Evolutionary conservation across 2,113 vertebrate species (phyloP), one percentile per base, ranked within the genome.

Genomic region (Pan paniscus): DNA sequence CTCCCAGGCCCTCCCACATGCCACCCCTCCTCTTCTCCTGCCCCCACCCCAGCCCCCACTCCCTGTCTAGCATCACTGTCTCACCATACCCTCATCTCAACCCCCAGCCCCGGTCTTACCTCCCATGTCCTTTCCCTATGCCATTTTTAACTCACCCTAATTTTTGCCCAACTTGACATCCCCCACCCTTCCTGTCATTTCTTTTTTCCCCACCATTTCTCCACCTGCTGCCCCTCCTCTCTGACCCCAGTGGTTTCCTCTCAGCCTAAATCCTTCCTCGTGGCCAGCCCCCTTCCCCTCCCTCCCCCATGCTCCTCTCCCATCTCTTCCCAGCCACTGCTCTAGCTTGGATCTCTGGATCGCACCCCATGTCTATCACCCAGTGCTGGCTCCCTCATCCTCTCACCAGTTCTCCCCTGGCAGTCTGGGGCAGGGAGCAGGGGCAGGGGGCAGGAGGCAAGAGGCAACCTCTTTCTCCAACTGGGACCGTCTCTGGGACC

Each of bases 1-100:
- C 48, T 64, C 83, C 73, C 78, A 40, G 86, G 43, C 90, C 93
- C 92, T 97, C 97, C 96, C 72, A 70, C 57, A 20, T 13, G 79
- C 83, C 87, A 57, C 95, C 95, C 88, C 82, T 48, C 90, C 81
- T 73, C 73, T n/a, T 86, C 75, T 40, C 92, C 88, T 2, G 6
- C 38, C 61, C 0, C 23, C 73, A 30, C 48, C 8, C 30, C 30
- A 7, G 3, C 11, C 78, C 83, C 43, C 27, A 27, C 30, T 89
- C 68, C 78, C 80, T 12, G 70, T 64, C 82, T 75, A 85, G 89
- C 67, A 43, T 46, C 46, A 22, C n/a, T 2, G 50, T 43, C 83
- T 92, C 64, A 67, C 57, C 38, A 13, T 20, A 76, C 46, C 70
- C 35, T 84, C 59, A 40, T 23, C 78, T 82, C n/a, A 13, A 18